Evolutionary conservation across 2,888 invertebrate genomes (phyloP), one percentile per base, ranked within the genome.

Genomic region (Andrena praecox): DNA sequence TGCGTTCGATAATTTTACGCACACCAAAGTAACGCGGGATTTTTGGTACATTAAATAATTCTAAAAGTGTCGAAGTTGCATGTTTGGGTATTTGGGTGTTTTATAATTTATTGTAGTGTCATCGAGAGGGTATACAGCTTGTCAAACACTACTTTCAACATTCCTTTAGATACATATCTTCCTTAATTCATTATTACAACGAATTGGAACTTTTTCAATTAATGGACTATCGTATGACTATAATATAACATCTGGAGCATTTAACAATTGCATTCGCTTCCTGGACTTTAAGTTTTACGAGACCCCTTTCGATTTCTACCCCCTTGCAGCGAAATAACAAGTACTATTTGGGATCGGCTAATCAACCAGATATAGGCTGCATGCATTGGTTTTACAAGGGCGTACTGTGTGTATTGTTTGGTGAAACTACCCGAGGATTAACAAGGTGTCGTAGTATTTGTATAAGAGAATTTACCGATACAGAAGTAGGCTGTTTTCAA

Each of bases 301-400:
- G 52, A n/a, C 27, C 31, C 48, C 10, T 69, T 52, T 4, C 7
- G 33, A 12, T 20, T 59, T 31, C 35, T 56, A 16, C 12, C 4
- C 42, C n/a, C 2, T 4, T 60, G 8, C 3, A n/a, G 24, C 48
- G 59, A 52, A 33, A n/a, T 48, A 67, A 76, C 24, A 20, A 31
- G 8, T 56, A 66, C 31, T 27, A 70, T 60, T 71, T 52, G 72
- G 29, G n/a, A 59, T 69, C 60, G 52, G 70, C 62, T 20, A 50
- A 60, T 64, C n/a, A 54, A 68, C 63, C 50, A 63, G 35, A 69
- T 77, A 77, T 64, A 72, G 80, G 68, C 70, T 82, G 86, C 87
- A 87, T 86, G 87, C 72, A 77, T 77, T 79, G 70, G 69, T 80
- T 86, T 81, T 77, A 60, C 52, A 48, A 75, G 62, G 62, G 48